These are phyloP conservation scores for Falco berigora DNA, from an alignment of 2,797 vertebrate genomes.

Conservation along the genomic window DNA sequence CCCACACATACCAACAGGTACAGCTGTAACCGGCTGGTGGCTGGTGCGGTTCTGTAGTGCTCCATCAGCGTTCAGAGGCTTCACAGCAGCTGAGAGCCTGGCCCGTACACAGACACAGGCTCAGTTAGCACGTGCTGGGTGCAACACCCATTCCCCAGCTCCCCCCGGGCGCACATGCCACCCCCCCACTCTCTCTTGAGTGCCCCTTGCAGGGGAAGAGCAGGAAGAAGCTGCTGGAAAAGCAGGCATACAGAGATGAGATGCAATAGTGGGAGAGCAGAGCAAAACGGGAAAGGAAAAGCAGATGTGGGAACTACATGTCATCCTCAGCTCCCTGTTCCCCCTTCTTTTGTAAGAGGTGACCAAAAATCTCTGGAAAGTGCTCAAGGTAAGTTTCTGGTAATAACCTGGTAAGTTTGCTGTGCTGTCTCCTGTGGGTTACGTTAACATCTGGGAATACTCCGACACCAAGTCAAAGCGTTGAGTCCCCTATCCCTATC, in stretches of 20 bases:
- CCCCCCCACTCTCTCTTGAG: too few relatives aligned
- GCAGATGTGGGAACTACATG: neutral
- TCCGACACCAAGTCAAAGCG: neutral
- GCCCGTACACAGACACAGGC: rapidly evolving
- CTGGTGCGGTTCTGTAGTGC: rapidly evolving
- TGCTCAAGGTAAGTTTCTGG: neutral
- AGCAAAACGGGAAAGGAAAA: neutral
- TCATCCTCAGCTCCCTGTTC: neutral
- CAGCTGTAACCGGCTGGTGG: neutral
- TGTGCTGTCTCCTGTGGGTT: neutral
- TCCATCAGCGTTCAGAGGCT: neutral
- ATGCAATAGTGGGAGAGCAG: neutral
- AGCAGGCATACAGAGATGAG: neutral
- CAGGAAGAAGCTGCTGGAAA: neutral
- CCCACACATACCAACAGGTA: neutral
- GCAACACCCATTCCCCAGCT: neutral
- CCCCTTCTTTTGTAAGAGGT: neutral
- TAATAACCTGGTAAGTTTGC: neutral
- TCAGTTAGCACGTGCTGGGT: neutral
- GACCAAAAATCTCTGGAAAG: neutral
- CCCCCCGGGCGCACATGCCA: neutral
- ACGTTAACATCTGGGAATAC: neutral
- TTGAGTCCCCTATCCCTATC: neutral
- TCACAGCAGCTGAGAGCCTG: neutral
- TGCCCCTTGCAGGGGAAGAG: too few relatives aligned